phyloP scores from a whole-genome alignment of 2,113 vertebrate species.

The Campylomormyrus numenius region DNA sequence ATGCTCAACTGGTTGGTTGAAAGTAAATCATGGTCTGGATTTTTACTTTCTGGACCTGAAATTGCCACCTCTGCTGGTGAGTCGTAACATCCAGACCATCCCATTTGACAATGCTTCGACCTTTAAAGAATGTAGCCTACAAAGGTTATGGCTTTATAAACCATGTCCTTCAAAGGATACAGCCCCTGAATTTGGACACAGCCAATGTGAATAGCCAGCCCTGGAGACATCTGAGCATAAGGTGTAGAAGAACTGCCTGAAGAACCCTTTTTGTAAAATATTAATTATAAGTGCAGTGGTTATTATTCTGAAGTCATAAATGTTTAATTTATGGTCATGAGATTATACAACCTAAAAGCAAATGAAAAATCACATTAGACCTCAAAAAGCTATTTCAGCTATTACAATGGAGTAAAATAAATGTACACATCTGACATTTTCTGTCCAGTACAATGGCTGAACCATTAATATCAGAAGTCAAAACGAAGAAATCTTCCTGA shows the following conservation, averaged over 20 bases:
- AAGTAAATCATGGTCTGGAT: no score
- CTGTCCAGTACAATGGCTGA: background rate
- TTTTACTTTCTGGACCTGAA: no score
- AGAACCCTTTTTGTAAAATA: conserved; percentile 28
- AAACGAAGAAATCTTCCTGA: background rate
- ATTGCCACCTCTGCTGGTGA: background rate
- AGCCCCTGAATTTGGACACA: background rate
- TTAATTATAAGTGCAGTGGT: conserved; percentile 40
- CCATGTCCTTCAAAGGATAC: background rate
- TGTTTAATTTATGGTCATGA: conserved; percentile 42
- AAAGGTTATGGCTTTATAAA: background rate
- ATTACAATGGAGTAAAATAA: conserved; percentile 31
- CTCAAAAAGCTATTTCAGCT: conserved; percentile 29
- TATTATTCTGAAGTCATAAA: conserved; percentile 43
- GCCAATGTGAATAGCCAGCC: background rate
- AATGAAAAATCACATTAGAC: conserved; percentile 42
- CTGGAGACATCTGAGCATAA: background rate
- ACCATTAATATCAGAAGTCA: background rate
- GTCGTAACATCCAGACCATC: background rate
- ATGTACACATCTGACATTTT: conserved; percentile 32
- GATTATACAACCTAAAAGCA: conserved; percentile 46
- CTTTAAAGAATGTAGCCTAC: background rate
- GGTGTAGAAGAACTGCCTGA: conserved; percentile 21
- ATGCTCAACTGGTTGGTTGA: no score
- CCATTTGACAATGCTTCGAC: background rate